phyloP scores from a whole-genome alignment of 92 coral and sea anemone genomes.

The Porites evermanni region DNA sequence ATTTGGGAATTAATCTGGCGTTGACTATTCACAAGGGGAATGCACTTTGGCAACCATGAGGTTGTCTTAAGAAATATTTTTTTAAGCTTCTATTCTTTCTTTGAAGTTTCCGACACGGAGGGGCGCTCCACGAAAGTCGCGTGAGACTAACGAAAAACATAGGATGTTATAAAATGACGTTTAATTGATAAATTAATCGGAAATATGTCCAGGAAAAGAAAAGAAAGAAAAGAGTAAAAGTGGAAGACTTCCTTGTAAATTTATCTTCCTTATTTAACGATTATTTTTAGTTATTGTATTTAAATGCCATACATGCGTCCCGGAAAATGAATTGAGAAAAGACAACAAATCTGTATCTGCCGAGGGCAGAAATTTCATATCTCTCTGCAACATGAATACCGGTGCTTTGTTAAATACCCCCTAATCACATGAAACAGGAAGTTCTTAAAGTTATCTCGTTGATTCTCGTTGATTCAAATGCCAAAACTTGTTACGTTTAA shows the following conservation, averaged over 20 bases:
- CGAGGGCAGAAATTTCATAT: constrained; percentile 30
- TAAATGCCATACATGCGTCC: not conserved
- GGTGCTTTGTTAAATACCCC: constrained; percentile 27
- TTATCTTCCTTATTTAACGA: constrained; percentile 27
- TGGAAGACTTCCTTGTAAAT: constrained; percentile 1
- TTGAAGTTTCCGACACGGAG: constrained; percentile 36
- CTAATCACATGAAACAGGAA: constrained; percentile 38
- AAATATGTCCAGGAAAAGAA: not conserved
- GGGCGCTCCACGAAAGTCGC: not conserved
- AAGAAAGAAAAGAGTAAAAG: not conserved
- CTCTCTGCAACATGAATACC: constrained; percentile 34
- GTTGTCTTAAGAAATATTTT: constrained; percentile 22
- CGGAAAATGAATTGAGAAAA: constrained; percentile 26
- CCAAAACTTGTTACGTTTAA: constrained; percentile 17
- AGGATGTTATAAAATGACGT: not conserved
- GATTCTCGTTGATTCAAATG: not conserved
- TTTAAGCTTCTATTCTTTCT: constrained; percentile 35
- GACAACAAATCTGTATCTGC: constrained; percentile 47
- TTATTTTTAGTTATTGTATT: not conserved
- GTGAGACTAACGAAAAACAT: not conserved
- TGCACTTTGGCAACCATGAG: not conserved
- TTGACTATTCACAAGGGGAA: constrained; percentile 11
- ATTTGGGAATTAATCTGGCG: constrained; percentile 43
- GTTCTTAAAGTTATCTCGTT: constrained; percentile 36
- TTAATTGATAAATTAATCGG: not conserved